Percentiles rank a stretch among this genome's conserved stretches.
Conservation (phyloP, 1,140 invertebrate species). For the Tetramorium simillimum region DNA sequence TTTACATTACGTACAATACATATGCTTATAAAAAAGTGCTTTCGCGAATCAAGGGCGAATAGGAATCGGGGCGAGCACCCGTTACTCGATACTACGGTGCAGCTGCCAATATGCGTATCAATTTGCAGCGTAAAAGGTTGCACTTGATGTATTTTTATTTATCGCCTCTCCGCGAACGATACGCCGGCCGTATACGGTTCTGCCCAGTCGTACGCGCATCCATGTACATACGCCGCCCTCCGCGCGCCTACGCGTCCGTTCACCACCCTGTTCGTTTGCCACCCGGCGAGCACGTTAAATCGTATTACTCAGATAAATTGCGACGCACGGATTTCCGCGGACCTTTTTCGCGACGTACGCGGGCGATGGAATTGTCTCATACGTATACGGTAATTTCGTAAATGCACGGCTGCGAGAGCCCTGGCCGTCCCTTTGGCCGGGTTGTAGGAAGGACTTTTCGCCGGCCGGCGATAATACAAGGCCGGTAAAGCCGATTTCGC, state of each 20-base stretch:
- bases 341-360: constrained; percentile 69
- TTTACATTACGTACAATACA: not conserved
- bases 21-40: constrained; percentile 42
- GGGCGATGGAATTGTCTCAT: constrained; percentile 76
- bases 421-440: constrained; percentile 30
- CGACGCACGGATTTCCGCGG: constrained; percentile 68
- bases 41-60: constrained; percentile 36
- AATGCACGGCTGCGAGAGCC: constrained; percentile 59
- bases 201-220: constrained; percentile 33
- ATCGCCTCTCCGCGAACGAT: constrained; percentile 76
- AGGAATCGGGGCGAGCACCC: constrained; percentile 37
- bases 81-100: constrained; percentile 62
- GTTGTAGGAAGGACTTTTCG: constrained; percentile 57
- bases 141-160: constrained; percentile 82
- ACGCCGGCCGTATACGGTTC: constrained; percentile 28
- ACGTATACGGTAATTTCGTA: constrained; percentile 70
- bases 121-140: constrained; percentile 80
- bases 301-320: constrained; percentile 79
- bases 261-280: constrained; percentile 68
- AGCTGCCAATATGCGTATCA: constrained; percentile 73
- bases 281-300: constrained; percentile 74
- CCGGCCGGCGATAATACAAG: constrained; percentile 57
- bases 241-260: constrained; percentile 62
- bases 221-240: constrained; percentile 51
- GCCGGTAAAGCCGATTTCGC: constrained; percentile 65